Evolutionary conservation across 2,888 invertebrate genomes (phyloP).

Genomic region (Anarsia innoxiella): DNA sequence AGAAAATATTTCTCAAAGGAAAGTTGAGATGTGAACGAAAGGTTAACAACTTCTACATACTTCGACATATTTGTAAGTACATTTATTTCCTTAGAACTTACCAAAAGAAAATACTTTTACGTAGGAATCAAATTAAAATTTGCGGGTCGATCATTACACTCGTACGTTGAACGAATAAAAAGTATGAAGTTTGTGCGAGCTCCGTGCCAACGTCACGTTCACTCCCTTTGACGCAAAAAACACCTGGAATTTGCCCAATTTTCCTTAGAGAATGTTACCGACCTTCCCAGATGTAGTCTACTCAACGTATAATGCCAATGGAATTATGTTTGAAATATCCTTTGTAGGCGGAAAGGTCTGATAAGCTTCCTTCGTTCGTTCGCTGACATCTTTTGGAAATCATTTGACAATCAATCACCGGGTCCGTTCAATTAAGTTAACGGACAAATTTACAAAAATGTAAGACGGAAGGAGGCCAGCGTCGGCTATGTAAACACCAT

Average conservation of each 20-base stretch:
- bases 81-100: not conserved
- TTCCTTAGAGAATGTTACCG: conserved; percentile 4
- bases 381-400: conserved; percentile 1
- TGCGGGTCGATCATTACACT: conserved; percentile 5
- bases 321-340: not conserved
- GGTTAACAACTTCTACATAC: too few relatives aligned
- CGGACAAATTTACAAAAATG: conserved; percentile 2
- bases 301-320: not conserved
- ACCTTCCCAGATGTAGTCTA: not conserved
- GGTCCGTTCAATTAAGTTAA: conserved; percentile 3
- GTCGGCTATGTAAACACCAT: conserved; percentile 12
- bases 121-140: conserved; percentile 8
- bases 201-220: conserved; percentile 3
- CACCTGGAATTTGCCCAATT: conserved; percentile 9
- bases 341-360: not conserved
- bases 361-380: not conserved
- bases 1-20: too few relatives aligned
- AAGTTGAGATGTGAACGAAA: too few relatives aligned
- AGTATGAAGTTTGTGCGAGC: not conserved
- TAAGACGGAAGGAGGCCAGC: conserved; percentile 2
- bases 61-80: too few relatives aligned
- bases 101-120: conserved; percentile 5
- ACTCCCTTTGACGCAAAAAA: conserved; percentile 6
- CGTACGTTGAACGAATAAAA: conserved; percentile 3
- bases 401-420: conserved; percentile 1